A percentile compares a stretch with the other conserved stretches of the same genome.
These are phyloP conservation scores for Dicrurus megarhynchus DNA, from an alignment of 2,113 vertebrate genomes.

Conservation along the genomic window DNA sequence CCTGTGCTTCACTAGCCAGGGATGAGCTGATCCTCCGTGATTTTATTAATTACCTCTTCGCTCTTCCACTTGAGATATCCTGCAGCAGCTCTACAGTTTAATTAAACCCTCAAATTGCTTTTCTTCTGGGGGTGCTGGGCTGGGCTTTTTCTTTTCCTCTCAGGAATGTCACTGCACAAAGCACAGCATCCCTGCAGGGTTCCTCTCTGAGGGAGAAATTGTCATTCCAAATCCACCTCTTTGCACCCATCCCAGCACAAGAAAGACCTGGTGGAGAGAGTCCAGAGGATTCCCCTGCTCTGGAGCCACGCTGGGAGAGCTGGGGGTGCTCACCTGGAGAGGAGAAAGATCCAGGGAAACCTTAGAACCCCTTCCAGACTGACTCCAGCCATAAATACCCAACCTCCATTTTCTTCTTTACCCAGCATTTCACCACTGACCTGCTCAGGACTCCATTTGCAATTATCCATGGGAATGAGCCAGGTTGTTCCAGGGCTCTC, in stretches of 20 bases:
- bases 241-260: not conserved
- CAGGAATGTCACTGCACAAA: not conserved
- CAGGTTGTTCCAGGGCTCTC: not conserved
- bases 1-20: not conserved
- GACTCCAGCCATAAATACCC: not conserved
- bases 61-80: not conserved
- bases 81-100: not conserved
- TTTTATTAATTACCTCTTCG: not conserved
- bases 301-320: not conserved
- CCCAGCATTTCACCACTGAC: not conserved
- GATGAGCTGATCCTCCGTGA: not conserved
- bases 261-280: too few relatives aligned
- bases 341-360: not conserved
- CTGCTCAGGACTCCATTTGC: not conserved
- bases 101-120: too few relatives aligned
- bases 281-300: not conserved
- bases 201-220: not conserved
- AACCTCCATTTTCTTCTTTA: not conserved
- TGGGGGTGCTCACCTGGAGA: not conserved
- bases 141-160: not conserved
- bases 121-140: not conserved
- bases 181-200: not conserved
- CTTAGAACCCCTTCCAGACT: not conserved
- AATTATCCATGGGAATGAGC: fast-evolving
- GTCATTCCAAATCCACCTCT: not conserved